A percentile compares a stretch with the other conserved stretches of the same genome.
Conservation (phyloP, 2,113 vertebrate genomes). For the Datnioides undecimradiatus region DNA sequence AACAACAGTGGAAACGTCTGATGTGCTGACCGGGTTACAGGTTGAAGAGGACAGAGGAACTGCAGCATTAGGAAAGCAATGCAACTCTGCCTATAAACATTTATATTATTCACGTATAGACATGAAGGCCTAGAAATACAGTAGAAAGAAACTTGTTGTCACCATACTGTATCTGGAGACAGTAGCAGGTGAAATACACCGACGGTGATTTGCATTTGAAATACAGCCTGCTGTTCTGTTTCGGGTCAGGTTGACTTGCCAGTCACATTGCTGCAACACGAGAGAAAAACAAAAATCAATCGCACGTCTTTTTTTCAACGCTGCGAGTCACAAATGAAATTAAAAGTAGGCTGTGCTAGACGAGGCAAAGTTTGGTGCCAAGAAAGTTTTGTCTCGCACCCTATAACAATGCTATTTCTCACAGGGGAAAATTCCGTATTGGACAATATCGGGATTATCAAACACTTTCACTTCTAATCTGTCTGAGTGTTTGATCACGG, state of each 20-base stretch:
- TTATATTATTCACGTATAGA: no score
- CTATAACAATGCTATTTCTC: neutral
- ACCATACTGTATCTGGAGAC: neutral
- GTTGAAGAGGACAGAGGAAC: slow-evolving; percentile 16
- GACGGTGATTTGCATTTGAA: slow-evolving; percentile 24
- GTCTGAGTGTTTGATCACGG: slow-evolving; percentile 37
- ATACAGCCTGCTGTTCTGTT: neutral
- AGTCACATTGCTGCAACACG: neutral
- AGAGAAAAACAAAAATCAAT: slow-evolving; percentile 27
- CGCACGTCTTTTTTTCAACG: neutral
- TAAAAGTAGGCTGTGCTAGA: neutral
- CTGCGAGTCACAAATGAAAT: slow-evolving; percentile 19
- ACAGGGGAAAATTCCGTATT: neutral
- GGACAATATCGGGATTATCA: slow-evolving; percentile 9
- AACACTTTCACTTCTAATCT: slow-evolving; percentile 38
- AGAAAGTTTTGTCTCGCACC: slow-evolving; percentile 8
- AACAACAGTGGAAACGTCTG: neutral
- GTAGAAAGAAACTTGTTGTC: neutral
- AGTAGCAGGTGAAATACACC: neutral
- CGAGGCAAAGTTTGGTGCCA: neutral
- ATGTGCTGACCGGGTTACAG: slow-evolving; percentile 26
- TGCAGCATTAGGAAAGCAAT: slow-evolving; percentile 31
- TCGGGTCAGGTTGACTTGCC: neutral
- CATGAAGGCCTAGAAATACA: neutral
- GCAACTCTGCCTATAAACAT: neutral